phyloP scores from a whole-genome alignment of 1,140 invertebrate species.

The Sycobia sp. region DNA sequence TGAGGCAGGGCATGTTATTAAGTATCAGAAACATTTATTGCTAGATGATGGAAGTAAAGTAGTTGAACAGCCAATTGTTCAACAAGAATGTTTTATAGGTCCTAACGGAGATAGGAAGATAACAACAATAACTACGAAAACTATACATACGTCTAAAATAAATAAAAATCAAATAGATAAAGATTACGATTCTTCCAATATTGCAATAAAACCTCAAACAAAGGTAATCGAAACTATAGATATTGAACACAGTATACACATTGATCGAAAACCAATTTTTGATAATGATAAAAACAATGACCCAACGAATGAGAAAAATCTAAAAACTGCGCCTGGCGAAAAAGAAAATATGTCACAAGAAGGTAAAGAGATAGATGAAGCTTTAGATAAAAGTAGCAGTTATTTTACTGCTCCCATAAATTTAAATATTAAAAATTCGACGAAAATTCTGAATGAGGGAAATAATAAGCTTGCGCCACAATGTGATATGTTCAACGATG shows the following conservation, averaged over 20 bases:
- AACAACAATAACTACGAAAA: slow-evolving; percentile 31
- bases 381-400: slow-evolving; percentile 12
- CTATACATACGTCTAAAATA: too few relatives aligned
- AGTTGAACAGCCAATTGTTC: slow-evolving; percentile 19
- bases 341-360: slow-evolving; percentile 49
- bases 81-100: slow-evolving; percentile 27
- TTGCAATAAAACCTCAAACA: neutral
- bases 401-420: neutral
- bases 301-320: slow-evolving; percentile 28
- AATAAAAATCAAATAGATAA: slow-evolving; percentile 3
- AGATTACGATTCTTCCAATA: slow-evolving; percentile 15
- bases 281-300: neutral
- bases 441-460: neutral
- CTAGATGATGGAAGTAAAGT: neutral
- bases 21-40: slow-evolving; percentile 33
- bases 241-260: neutral
- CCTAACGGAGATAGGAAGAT: slow-evolving; percentile 24
- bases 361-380: slow-evolving; percentile 52
- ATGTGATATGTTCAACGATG: slow-evolving; percentile 4
- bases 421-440: neutral
- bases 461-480: neutral
- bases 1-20: slow-evolving; percentile 56
- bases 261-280: neutral
- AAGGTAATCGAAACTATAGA: neutral
- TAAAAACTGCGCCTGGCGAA: slow-evolving; percentile 30